Evolutionary conservation across 2,113 vertebrate genomes (phyloP).

Genomic region (Pelodiscus sinensis): DNA sequence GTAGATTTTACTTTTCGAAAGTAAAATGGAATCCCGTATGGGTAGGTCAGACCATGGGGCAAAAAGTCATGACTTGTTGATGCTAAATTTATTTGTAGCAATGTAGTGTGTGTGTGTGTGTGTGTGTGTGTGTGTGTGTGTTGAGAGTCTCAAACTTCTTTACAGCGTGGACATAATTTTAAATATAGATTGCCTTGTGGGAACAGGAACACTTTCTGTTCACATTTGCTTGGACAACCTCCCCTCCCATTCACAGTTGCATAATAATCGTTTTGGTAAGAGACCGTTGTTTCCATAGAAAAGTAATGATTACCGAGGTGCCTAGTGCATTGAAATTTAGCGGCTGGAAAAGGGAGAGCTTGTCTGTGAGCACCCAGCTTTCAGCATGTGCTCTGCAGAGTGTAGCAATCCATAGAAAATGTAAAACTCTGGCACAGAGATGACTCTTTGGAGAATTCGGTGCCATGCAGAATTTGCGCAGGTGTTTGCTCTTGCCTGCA

Average conservation of each 20-base stretch:
- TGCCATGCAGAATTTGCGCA: too few species aligned
- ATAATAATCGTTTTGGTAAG: slow-evolving; percentile 5
- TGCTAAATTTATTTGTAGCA: neutral
- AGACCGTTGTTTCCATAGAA: slow-evolving; percentile 19
- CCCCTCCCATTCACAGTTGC: slow-evolving; percentile 47
- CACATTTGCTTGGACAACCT: slow-evolving; percentile 18
- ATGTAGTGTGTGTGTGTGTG: too few species aligned
- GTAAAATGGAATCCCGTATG: neutral
- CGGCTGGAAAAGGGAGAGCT: neutral
- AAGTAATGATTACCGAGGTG: neutral
- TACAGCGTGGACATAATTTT: neutral
- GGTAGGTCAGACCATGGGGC: neutral
- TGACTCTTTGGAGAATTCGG: too few species aligned
- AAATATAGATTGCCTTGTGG: slow-evolving; percentile 35
- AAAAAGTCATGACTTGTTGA: neutral
- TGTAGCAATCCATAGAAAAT: neutral
- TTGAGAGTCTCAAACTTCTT: too few species aligned
- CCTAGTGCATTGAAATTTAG: accelerated
- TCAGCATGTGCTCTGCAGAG: neutral
- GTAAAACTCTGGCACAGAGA: neutral
- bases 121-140: too few species aligned
- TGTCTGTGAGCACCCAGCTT: neutral
- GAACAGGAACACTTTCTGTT: slow-evolving; percentile 37
- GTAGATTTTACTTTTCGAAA: neutral
- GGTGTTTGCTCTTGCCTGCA: too few species aligned